Percentiles rank a stretch among this genome's conserved stretches.
Conservation (phyloP, 1,140 invertebrate species). For the Philotrypesis tridentata region DNA sequence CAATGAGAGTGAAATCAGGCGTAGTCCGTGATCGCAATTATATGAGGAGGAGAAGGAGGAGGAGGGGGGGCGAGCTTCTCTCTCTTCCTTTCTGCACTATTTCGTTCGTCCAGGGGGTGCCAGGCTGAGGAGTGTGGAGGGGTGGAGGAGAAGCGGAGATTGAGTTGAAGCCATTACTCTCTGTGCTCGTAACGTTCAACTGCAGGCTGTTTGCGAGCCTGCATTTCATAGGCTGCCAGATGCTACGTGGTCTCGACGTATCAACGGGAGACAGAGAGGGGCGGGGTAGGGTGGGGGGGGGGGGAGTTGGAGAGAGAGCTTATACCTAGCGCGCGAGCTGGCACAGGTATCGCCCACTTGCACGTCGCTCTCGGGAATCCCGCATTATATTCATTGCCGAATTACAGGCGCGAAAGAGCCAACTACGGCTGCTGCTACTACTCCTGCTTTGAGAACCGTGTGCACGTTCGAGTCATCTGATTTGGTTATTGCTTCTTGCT, state of each 20-base stretch:
- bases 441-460: neutral
- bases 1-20: neutral
- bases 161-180: slow-evolving; percentile 65
- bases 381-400: slow-evolving; percentile 61
- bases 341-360: slow-evolving; percentile 16
- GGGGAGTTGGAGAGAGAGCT: slow-evolving; percentile 7
- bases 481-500: too few species aligned
- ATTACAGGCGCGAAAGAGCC: slow-evolving; percentile 49
- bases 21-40: slow-evolving; percentile 55
- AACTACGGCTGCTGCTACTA: neutral
- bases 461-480: neutral
- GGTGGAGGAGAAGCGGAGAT: slow-evolving; percentile 54
- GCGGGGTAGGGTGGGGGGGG: too few species aligned
- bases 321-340: neutral
- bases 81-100: neutral
- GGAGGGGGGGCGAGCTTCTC: neutral
- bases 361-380: neutral
- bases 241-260: slow-evolving; percentile 63
- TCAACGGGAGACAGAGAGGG: slow-evolving; percentile 50
- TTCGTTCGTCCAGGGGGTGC: slow-evolving; percentile 20
- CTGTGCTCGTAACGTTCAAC: slow-evolving; percentile 64
- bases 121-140: slow-evolving; percentile 12
- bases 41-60: too few species aligned
- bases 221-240: slow-evolving; percentile 68
- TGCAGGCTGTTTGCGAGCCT: slow-evolving; percentile 61